A percentile compares a stretch with the other conserved stretches of the same genome.
These are phyloP conservation scores for Archivesica marissinica DNA, from an alignment of 1,140 invertebrate genomes.

Conservation along the genomic window DNA sequence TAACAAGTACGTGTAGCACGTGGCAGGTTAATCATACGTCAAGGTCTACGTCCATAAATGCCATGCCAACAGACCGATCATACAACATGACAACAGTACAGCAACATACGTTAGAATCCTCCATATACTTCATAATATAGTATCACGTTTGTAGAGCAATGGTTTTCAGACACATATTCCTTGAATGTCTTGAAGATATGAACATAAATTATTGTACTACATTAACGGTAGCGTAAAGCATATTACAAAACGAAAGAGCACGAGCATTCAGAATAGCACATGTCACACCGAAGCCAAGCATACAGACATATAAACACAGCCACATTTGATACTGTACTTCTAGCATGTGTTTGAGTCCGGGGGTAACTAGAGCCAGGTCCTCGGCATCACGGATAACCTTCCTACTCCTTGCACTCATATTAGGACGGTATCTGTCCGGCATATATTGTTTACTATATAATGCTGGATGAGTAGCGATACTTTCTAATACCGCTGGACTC, in stretches of 20 bases:
- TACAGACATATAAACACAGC: constrained; percentile 45
- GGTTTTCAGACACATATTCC: not conserved
- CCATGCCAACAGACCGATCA: constrained; percentile 5
- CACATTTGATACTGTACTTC: constrained; percentile 78
- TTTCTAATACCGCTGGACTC: constrained; percentile 78
- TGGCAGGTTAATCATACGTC: not conserved
- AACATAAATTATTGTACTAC: not conserved
- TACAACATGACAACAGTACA: not conserved
- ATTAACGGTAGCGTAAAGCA: constrained; percentile 9
- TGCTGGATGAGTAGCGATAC: constrained; percentile 77
- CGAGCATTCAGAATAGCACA: constrained; percentile 25
- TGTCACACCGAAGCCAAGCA: constrained; percentile 38
- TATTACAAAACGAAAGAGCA: constrained; percentile 20
- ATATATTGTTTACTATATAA: constrained; percentile 73
- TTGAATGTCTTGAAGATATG: not conserved
- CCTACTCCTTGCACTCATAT: constrained; percentile 78
- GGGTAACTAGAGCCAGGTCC: constrained; percentile 73
- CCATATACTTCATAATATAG: not conserved
- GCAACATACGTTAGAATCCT: not conserved
- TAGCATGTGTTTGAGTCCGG: constrained; percentile 78
- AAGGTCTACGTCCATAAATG: constrained; percentile 1
- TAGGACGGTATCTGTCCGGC: constrained; percentile 65
- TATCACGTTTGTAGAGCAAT: not conserved
- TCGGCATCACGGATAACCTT: constrained; percentile 78
- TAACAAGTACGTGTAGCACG: not conserved